Evolutionary conservation across 1,140 invertebrate genomes (phyloP).

Genomic region (Linepithema humile): DNA sequence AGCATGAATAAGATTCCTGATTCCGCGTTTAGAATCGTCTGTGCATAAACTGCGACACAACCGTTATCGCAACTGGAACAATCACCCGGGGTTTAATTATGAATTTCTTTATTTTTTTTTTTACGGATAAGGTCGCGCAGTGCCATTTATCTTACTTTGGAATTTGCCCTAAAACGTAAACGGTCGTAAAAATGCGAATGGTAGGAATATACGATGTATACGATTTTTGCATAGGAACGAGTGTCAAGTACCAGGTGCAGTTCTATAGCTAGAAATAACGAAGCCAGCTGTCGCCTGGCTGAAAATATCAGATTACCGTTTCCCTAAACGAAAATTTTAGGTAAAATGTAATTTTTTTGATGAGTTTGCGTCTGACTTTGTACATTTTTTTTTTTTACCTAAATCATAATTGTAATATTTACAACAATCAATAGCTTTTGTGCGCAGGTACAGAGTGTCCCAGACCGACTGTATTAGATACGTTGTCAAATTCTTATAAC

Average conservation of each 20-base stretch:
- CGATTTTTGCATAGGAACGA: not conserved
- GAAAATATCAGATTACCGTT: not conserved
- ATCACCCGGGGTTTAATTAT: not conserved
- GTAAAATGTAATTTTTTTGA: not conserved
- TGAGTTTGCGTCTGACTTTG: not conserved
- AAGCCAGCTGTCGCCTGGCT: not conserved
- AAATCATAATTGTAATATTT: not conserved
- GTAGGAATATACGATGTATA: not conserved
- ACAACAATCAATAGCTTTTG: not conserved
- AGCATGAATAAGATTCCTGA: constrained; percentile 56
- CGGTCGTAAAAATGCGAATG: not conserved
- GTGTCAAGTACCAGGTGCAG: not conserved
- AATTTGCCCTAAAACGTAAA: not conserved
- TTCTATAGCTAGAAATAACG: not conserved
- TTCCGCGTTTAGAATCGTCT: constrained; percentile 40
- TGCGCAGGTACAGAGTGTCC: too few species aligned
- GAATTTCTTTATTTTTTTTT: constrained; percentile 3
- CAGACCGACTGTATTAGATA: too few species aligned
- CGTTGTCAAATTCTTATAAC: too few species aligned
- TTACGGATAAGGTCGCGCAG: not conserved
- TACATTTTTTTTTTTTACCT: not conserved
- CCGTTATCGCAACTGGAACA: constrained; percentile 36
- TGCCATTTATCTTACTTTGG: not conserved
- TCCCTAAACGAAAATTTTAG: constrained; percentile 3
- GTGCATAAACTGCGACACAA: constrained; percentile 20